A percentile compares a stretch with the other conserved stretches of the same genome.
Conservation (phyloP, 2,888 invertebrate genomes). For the Ophion obscuratus region DNA sequence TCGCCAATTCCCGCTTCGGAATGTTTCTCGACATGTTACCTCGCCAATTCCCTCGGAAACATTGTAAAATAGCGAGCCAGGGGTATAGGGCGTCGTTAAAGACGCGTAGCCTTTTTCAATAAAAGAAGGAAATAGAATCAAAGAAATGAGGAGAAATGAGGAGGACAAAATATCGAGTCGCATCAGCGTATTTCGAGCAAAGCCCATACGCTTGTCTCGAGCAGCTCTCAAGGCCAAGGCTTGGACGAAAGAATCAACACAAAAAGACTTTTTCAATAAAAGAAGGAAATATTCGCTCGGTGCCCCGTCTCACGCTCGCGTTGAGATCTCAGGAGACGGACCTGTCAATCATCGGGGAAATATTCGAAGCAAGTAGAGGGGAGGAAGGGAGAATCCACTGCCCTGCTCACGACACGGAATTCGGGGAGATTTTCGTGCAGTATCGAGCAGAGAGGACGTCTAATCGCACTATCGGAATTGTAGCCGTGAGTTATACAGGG, state of each 20-base stretch:
- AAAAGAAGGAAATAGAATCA: background rate
- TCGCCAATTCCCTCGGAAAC: no score
- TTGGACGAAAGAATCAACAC: no score
- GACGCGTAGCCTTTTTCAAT: no score
- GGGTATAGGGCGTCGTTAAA: background rate
- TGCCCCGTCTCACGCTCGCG: background rate
- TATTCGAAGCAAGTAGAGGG: background rate
- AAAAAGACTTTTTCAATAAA: background rate
- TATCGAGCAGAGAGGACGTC: background rate
- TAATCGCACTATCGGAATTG: background rate
- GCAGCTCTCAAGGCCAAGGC: no score
- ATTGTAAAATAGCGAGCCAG: no score
- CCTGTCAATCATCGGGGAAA: background rate
- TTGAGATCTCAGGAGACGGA: background rate
- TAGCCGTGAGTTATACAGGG: no score
- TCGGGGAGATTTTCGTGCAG: background rate
- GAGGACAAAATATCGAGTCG: no score
- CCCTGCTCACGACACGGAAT: background rate
- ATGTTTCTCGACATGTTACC: no score
- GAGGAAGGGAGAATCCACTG: background rate
- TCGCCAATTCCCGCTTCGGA: no score
- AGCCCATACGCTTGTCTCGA: no score
- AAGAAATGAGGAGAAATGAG: no score
- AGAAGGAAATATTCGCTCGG: background rate
- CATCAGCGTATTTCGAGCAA: no score